Conservation (phyloP, 2,113 vertebrate genomes). For the Microcebus griseorufus region DNA sequence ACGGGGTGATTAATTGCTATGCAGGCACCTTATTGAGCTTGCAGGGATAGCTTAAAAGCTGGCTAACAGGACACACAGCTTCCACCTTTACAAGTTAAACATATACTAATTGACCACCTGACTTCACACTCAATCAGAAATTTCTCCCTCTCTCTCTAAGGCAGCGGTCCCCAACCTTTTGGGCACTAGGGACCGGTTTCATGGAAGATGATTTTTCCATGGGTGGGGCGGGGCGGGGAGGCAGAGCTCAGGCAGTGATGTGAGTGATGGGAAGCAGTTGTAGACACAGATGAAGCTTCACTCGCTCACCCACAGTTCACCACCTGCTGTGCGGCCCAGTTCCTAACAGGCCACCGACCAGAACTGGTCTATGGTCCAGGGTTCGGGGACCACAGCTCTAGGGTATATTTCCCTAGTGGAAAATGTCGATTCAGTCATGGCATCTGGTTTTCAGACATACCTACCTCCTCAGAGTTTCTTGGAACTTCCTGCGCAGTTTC, state of each 20-base stretch:
- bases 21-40: not conserved
- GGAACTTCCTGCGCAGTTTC: conserved; percentile 31
- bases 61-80: not conserved
- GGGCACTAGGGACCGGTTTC: too few relatives aligned
- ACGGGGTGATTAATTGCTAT: not conserved
- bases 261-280: too few relatives aligned
- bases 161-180: too few relatives aligned
- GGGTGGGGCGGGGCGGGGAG: too few relatives aligned
- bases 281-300: too few relatives aligned
- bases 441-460: conserved; percentile 2
- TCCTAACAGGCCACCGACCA: too few relatives aligned
- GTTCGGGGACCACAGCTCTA: not conserved
- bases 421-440: not conserved
- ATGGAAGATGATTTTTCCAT: too few relatives aligned
- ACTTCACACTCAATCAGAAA: not conserved
- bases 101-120: not conserved
- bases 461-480: conserved; percentile 34
- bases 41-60: not conserved
- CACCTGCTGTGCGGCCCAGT: too few relatives aligned
- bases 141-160: conserved; percentile 1
- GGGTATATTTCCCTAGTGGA: not conserved
- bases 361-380: too few relatives aligned
- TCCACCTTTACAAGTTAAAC: conserved; percentile 16
- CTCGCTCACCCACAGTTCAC: too few relatives aligned
- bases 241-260: too few relatives aligned